Percentiles rank a stretch among this genome's conserved stretches.
Conservation (phyloP, 2,797 vertebrate genomes). For the Paedocypris micromegethes region DNA sequence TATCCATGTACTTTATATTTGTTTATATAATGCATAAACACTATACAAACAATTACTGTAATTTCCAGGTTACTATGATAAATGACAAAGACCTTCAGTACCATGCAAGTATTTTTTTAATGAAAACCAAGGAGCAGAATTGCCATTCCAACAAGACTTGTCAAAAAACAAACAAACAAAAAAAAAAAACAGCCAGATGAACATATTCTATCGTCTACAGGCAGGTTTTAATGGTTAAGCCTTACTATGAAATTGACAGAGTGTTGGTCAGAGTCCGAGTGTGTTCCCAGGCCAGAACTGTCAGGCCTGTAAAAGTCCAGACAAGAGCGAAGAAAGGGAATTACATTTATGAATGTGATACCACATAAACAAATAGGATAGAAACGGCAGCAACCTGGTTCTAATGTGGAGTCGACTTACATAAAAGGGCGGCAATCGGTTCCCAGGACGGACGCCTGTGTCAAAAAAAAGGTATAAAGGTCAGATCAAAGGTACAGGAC, state of each 20-base stretch:
- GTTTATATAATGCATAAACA: no score
- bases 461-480: constrained; percentile 35
- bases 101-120: constrained; percentile 23
- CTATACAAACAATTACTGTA: no score
- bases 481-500: constrained; percentile 38
- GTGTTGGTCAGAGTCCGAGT: constrained; percentile 21
- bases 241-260: constrained; percentile 30
- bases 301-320: constrained; percentile 13
- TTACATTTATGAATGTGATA: constrained; percentile 6
- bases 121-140: constrained; percentile 12
- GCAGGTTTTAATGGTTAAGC: constrained; percentile 12
- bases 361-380: constrained; percentile 36
- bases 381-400: constrained; percentile 13
- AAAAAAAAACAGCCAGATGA: constrained; percentile 2
- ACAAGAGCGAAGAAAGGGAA: constrained; percentile 1
- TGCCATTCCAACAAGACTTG: constrained; percentile 1
- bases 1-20: no score
- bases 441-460: constrained; percentile 28
- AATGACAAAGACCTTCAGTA: not conserved
- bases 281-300: constrained; percentile 10
- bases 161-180: not conserved
- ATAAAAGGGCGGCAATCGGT: constrained; percentile 25
- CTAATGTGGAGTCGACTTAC: constrained; percentile 28
- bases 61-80: not conserved
- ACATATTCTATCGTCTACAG: not conserved